Evolutionary conservation across 2,113 vertebrate species (phyloP).

Genomic region (Mastomys coucha): DNA sequence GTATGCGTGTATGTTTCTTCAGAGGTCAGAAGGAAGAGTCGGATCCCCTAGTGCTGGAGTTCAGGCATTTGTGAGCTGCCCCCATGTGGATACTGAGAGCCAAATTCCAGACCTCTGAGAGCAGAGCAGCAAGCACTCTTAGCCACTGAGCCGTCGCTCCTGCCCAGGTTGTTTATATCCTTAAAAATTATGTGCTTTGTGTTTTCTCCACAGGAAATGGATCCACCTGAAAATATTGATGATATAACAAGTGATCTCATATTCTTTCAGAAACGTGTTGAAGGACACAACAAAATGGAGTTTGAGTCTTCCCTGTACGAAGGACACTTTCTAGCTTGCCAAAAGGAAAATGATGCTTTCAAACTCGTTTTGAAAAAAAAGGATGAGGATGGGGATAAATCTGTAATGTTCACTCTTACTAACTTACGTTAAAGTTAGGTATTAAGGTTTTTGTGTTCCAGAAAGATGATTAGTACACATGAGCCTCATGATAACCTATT

Average conservation of each 20-base stretch:
- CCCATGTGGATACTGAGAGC: neutral
- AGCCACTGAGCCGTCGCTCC: neutral
- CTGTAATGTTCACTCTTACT: constrained; percentile 77
- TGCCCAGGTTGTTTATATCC: neutral
- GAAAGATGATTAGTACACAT: neutral
- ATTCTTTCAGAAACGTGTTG: constrained; percentile 86
- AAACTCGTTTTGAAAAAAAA: constrained; percentile 83
- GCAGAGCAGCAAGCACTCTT: neutral
- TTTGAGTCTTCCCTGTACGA: constrained; percentile 86
- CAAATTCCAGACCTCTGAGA: neutral
- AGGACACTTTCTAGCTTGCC: constrained; percentile 87
- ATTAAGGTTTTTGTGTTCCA: constrained; percentile 20
- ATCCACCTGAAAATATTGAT: constrained; percentile 81
- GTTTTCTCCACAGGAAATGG: constrained; percentile 82
- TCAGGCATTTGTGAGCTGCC: neutral
- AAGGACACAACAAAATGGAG: constrained; percentile 73
- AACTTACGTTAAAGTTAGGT: neutral
- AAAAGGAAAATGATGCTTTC: constrained; percentile 67
- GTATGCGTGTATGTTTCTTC: too few relatives aligned
- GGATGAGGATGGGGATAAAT: constrained; percentile 75
- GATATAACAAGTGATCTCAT: constrained; percentile 83
- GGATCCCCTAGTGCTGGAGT: neutral
- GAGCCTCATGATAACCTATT: neutral
- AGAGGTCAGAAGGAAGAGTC: neutral
- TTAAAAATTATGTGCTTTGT: constrained; percentile 25